Evolutionary conservation across 1,140 invertebrate species (phyloP).

Genomic region (Rhizoglyphus robini): DNA sequence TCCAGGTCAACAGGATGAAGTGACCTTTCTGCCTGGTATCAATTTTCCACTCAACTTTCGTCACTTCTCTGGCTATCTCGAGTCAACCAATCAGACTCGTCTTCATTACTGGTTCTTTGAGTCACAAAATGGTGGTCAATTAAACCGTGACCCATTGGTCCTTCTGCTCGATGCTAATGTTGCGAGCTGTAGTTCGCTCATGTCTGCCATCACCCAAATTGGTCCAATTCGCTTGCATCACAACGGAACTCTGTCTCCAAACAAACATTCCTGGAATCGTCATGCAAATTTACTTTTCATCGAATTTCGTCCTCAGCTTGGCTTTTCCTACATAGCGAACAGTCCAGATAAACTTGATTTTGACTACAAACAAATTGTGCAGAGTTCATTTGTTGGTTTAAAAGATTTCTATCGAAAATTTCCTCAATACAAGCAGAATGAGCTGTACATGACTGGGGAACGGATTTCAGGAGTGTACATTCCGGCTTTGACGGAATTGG

Average conservation of each 20-base stretch:
- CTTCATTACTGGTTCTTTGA: slow-evolving; percentile 39
- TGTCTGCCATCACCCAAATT: slow-evolving; percentile 39
- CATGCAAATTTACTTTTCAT: slow-evolving; percentile 59
- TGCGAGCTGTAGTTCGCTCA: slow-evolving; percentile 41
- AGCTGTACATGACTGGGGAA: slow-evolving; percentile 38
- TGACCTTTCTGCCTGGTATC: slow-evolving; percentile 28
- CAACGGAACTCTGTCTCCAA: slow-evolving; percentile 33
- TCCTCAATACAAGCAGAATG: slow-evolving; percentile 35
- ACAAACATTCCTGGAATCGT: slow-evolving; percentile 39
- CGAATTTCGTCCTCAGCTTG: slow-evolving; percentile 44
- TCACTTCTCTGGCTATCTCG: slow-evolving; percentile 32
- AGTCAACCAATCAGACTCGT: slow-evolving; percentile 23
- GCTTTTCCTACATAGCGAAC: slow-evolving; percentile 45
- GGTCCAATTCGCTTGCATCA: slow-evolving; percentile 38
- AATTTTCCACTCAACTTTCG: slow-evolving; percentile 25
- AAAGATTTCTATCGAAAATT: slow-evolving; percentile 40
- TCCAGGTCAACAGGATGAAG: no score
- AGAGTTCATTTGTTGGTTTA: slow-evolving; percentile 37
- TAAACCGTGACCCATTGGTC: slow-evolving; percentile 38
- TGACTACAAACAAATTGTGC: slow-evolving; percentile 35
- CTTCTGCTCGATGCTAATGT: slow-evolving; percentile 46
- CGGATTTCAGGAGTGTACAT: slow-evolving; percentile 38
- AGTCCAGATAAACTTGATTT: slow-evolving; percentile 35
- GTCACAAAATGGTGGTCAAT: slow-evolving; percentile 36
- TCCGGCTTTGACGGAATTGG: slow-evolving; percentile 39